Evolutionary conservation across 2,797 vertebrate species (phyloP), one percentile per base, ranked within the genome.

Genomic region (Hirundo rustica): DNA sequence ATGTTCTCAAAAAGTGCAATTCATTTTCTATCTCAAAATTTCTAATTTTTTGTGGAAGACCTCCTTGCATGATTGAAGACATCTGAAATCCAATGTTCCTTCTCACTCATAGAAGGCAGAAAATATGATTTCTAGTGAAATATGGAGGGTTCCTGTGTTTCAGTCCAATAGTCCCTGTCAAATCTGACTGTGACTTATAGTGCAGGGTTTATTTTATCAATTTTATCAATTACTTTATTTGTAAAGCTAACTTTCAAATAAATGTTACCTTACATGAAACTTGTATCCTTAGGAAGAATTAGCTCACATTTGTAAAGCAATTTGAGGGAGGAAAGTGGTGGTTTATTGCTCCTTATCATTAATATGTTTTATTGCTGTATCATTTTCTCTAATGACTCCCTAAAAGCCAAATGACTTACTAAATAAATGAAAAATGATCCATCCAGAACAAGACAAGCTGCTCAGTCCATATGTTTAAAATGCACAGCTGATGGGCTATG

Each of bases 401-500:
- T 91, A 60, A 88, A 94, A 92, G 58, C 72, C 72, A 92, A 88
- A 85, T 64, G 11, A 7, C 73, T 92, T 92, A 83, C 53, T 87
- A 62, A 85, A 92, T 77, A 95, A 91, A 85, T 85, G 87, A 80
- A 92, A 93, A 96, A 75, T 0, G 1, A 44, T 62, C 76, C 62
- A 81, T 72, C 75, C 70, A 89, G 70, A 94, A 94, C 73, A 58
- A 94, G 50, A 61, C 75, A 89, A 95, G 77, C 80, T 95, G 87
- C 72, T 93, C 51, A 58, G 66, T 79, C 88, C 85, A 45, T 92
- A 82, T 93, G 78, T 80, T 96, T 93, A 80, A 96, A 93, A 89
- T 65, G 58, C 13, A 48, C n/a, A 22, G 36, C 60, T 72, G 61
- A 71, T 70, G 40, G 27, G 36, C 54, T 61, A 23, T 72, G 58